Base-by-base conservation (phyloP, 2,797 vertebrate species). In the Taenioides sp. region DNA sequence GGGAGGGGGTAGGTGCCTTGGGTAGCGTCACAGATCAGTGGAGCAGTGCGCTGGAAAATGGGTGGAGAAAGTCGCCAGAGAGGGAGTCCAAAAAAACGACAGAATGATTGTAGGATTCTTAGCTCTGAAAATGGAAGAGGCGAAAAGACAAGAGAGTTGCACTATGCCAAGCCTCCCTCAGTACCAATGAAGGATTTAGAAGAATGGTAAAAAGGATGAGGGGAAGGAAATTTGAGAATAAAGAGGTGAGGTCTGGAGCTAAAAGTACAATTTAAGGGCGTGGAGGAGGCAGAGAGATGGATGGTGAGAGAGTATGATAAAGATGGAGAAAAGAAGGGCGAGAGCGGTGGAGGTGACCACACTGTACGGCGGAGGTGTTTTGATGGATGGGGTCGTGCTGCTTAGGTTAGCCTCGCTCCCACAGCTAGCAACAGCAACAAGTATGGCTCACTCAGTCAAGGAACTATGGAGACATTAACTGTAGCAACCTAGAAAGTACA, bases 381-480 rank as follows among this genome's bases (percentile, higher is more conserved):
- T 92, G 91, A 94, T 93, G 85, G 84, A 92, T 93, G 89, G 87
- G 86, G 87, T 87, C 80, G 86, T 80, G 67, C 75, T 70, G 61
- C 18, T 6, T 61, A 28, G 71, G 79, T 78, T 70, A 37, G 64
- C 6, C 40, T 68, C 68, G 65, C 77, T 65, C 73, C 16, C 72
- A 43, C 77, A 34, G 61, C 49, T 25, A 55, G 57, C 72, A 71
- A 74, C 20, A 31, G 65, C 65, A 52, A 72, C 68, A 69, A 65
- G 80, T 69, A 59, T 64, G 69, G 70, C 17, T 54, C 65, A 52
- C 63, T 49, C 37, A 79, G 81, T 81, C 28, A 37, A 62, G 28
- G 9, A 11, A 31, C 25, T 60, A 47, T 47, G 12, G 31, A 62
- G 20, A 37, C 31, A n/a, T 62, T 62, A 23, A 59, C 25, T 28